Evolutionary conservation across 2,113 vertebrate species (phyloP), one percentile per base, ranked within the genome.

Genomic region (Bufo gargarizans): DNA sequence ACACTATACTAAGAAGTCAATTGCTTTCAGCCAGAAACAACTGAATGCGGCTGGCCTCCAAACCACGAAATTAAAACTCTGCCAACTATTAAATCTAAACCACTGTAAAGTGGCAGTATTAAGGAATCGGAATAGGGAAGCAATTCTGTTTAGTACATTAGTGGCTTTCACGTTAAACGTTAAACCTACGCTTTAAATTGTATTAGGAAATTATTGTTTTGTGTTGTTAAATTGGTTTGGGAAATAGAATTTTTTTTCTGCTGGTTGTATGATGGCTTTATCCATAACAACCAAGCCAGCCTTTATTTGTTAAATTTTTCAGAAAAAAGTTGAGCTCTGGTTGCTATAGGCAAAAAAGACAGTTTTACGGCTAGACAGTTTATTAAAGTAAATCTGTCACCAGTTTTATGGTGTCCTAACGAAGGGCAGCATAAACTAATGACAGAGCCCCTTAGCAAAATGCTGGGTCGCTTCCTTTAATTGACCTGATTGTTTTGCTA

Each of bases 41-140:
- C 77, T 72, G 50, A 71, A 19, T 49, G 77, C 50, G 53, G 86
- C 77, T 59, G 65, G 65, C 33, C 63, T 71, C 49, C 86, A 81
- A 67, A 82, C 50, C 85, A 86, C 85, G 6, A 61, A 77, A 77
- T 86, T 77, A 77, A 86, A 77, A 65, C 72, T 65, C 45, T 86
- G 85, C 85, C 86, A 87, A 20, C 72, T 87, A 80, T 69, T 71
- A 80, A 67, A 71, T 69, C 11, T 20, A 86, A 85, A 74, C 67
- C 83, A 74, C 53, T 74, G 45, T 84, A 84, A 72, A 55, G 82
- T 74, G 67, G 83, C 49, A 74, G 74, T 74, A 74, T 43, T 85
- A 74, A 58, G 14, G 56, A 58, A 71, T 72, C 67, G 22, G 33
- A 49, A 11, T 49, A 61, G 77, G 63, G 63, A 77, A 53, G 17